Conservation (phyloP, 2,797 vertebrate genomes). For the Erethizon dorsatum region DNA sequence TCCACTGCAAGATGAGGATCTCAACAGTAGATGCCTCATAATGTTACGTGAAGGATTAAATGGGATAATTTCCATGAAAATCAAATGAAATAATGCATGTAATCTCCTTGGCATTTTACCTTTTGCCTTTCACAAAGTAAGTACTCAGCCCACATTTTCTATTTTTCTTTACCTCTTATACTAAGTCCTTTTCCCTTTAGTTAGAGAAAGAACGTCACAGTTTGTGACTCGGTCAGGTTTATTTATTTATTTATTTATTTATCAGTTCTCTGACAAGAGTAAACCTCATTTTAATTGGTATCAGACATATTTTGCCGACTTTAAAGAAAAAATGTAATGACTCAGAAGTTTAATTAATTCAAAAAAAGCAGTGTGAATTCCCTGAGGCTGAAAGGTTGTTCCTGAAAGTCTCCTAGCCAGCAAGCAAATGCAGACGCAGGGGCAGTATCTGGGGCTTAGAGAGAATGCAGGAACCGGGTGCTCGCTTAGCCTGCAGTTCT, state of each 20-base stretch:
- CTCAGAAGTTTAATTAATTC: conserved; percentile 66
- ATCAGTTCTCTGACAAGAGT: conserved; percentile 37
- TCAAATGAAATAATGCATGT: neutral
- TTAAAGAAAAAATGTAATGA: conserved; percentile 71
- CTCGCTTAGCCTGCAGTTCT: accelerated
- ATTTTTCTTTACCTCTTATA: neutral
- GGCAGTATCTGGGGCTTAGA: neutral
- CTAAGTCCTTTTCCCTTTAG: neutral
- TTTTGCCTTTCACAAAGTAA: neutral
- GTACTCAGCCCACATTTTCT: neutral
- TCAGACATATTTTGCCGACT: conserved; percentile 70
- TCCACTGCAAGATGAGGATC: neutral
- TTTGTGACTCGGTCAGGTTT: conserved; percentile 63
- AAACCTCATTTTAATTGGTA: conserved; percentile 76
- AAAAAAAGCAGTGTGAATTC: conserved; percentile 79
- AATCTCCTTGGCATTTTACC: neutral
- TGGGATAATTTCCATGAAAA: neutral
- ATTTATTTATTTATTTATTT: neutral
- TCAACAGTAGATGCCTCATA: neutral
- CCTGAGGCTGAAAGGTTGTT: conserved; percentile 60
- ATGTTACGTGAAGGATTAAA: conserved; percentile 1
- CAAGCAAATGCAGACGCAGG: neutral
- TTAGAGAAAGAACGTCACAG: conserved; percentile 1
- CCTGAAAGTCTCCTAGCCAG: neutral
- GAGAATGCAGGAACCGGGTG: neutral